A percentile compares a stretch with the other conserved stretches of the same genome.
phyloP scores from a whole-genome alignment of 1,140 invertebrate species.

The Drosophila tsacasi region DNA sequence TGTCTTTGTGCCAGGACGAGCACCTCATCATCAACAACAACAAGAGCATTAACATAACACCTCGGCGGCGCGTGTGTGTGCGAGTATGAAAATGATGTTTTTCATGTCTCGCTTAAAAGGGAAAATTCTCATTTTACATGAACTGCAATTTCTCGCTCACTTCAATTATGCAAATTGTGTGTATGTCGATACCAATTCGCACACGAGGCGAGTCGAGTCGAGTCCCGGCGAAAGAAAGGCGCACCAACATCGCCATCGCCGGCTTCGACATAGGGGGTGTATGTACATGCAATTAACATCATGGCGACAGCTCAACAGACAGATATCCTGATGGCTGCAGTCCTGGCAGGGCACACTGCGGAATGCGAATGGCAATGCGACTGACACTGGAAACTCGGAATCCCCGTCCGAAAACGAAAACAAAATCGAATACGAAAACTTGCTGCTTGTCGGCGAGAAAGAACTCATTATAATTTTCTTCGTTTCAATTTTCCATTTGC shows the following conservation, averaged over 20 bases:
- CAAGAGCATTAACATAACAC: constrained; percentile 51
- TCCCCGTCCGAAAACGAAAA: constrained; percentile 29
- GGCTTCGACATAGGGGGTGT: constrained; percentile 33
- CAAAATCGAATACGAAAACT: constrained; percentile 23
- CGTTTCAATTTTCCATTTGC: constrained; percentile 65
- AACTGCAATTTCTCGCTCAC: constrained; percentile 79
- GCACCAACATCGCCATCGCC: constrained; percentile 27
- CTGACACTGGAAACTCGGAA: constrained; percentile 1
- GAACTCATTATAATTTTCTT: constrained; percentile 81
- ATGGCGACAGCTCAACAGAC: constrained; percentile 52
- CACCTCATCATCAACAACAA: constrained; percentile 24
- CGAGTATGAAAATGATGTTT: constrained; percentile 63
- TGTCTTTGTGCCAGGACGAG: constrained; percentile 60
- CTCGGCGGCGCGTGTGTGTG: constrained; percentile 15
- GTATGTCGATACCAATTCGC: constrained; percentile 79
- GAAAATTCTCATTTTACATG: constrained; percentile 79
- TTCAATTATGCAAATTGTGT: constrained; percentile 82
- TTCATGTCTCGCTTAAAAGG: constrained; percentile 52
- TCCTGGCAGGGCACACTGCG: constrained; percentile 15
- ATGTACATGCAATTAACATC: constrained; percentile 78
- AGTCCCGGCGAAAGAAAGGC: constrained; percentile 53
- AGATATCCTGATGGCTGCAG: constrained; percentile 37
- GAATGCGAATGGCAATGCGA: constrained; percentile 14
- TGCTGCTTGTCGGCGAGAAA: constrained; percentile 34
- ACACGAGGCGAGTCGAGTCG: constrained; percentile 4